Conservation (phyloP, 2,888 invertebrate species). For the Drosophila mayaguana region DNA sequence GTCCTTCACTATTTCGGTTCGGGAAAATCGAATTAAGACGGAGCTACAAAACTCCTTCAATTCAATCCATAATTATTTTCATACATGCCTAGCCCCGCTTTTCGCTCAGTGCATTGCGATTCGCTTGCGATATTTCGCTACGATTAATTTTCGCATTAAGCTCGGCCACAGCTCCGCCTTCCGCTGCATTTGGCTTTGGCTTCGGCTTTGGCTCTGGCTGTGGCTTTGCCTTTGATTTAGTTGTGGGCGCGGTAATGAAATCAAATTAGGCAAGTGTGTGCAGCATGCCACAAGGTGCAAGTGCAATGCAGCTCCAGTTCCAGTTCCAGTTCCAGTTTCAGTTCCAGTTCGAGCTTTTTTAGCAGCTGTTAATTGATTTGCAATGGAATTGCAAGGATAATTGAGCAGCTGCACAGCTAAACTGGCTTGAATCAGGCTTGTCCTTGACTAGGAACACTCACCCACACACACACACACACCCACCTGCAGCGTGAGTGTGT, state of each 20-base stretch:
- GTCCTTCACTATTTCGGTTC: too few species aligned
- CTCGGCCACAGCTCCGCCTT: slow-evolving; percentile 78
- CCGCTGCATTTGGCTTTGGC: slow-evolving; percentile 15
- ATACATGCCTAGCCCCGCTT: not conserved
- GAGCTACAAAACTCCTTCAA: too few species aligned
- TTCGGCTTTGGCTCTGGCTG: not conserved
- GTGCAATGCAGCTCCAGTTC: not conserved
- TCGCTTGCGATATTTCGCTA: slow-evolving; percentile 76
- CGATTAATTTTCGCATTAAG: slow-evolving; percentile 84
- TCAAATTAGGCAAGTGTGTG: slow-evolving; percentile 84
- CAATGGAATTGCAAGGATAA: slow-evolving; percentile 63
- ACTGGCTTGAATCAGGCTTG: slow-evolving; percentile 8
- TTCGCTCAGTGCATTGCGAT: slow-evolving; percentile 41
- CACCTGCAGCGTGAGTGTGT: slow-evolving; percentile 21
- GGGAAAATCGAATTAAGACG: too few species aligned
- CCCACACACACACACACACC: slow-evolving; percentile 1
- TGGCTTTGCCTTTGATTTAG: slow-evolving; percentile 32
- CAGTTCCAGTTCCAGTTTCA: slow-evolving; percentile 10
- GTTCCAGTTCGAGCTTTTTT: slow-evolving; percentile 28
- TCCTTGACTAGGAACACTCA: slow-evolving; percentile 28
- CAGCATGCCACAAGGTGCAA: slow-evolving; percentile 51
- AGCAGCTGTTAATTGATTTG: slow-evolving; percentile 67
- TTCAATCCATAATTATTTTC: too few species aligned
- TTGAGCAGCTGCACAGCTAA: slow-evolving; percentile 28
- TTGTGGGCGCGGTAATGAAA: slow-evolving; percentile 85